A percentile compares a stretch with the other conserved stretches of the same genome.
Conservation (phyloP, 2,797 vertebrate genomes). For the Dendrocincla fuliginosa region DNA sequence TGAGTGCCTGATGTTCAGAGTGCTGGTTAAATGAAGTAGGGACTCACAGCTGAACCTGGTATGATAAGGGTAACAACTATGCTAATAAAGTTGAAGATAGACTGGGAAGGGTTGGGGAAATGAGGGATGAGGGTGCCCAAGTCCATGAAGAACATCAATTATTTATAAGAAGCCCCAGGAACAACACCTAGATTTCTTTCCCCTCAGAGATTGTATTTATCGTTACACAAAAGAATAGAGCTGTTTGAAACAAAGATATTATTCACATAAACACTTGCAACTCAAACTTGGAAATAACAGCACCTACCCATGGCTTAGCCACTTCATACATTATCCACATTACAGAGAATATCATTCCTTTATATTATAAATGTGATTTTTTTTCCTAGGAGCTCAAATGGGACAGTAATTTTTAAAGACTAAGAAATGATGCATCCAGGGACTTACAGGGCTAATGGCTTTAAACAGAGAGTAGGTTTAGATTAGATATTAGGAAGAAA, state of each 20-base stretch:
- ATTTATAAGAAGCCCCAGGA: neutral
- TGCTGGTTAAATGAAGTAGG: neutral
- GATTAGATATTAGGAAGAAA: neutral
- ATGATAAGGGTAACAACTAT: neutral
- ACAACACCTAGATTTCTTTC: neutral
- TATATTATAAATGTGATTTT: neutral
- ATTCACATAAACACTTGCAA: neutral
- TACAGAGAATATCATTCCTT: neutral
- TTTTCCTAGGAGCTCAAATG: neutral
- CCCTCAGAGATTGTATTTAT: neutral
- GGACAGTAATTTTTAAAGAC: neutral
- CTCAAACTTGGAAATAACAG: neutral
- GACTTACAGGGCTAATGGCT: neutral
- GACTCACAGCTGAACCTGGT: neutral
- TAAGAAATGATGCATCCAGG: neutral
- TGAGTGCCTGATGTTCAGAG: neutral
- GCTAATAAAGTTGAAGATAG: neutral
- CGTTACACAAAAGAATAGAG: neutral
- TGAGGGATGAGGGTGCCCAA: neutral
- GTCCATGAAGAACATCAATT: neutral
- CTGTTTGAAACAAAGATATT: neutral
- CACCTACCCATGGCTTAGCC: neutral
- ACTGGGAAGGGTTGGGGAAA: neutral
- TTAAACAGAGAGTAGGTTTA: neutral
- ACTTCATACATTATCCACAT: neutral